Evolutionary conservation across 2,888 invertebrate species (phyloP), one percentile per base, ranked within the genome.

Genomic region (Boloria euphrosyne): DNA sequence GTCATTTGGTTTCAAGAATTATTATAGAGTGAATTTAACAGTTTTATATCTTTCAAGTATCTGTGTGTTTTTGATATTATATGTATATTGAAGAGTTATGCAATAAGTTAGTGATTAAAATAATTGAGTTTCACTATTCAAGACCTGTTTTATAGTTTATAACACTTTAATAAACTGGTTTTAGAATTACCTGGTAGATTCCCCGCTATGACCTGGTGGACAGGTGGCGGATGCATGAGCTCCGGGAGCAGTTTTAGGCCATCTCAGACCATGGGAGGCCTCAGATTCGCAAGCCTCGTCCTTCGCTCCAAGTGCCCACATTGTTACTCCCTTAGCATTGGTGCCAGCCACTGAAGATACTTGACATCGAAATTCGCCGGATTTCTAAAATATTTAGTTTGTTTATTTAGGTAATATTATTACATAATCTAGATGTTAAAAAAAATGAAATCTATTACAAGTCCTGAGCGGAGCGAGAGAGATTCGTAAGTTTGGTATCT

Each of bases 311-410:
- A 81, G 94, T 88, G 72, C 96, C 95, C 79, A 95, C 93, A 78
- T 95, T 89, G 80, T 94, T 87, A 95, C 74, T 83, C 94, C 73
- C 93, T 92, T 86, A 0, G 90, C 79, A 61, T 87, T 88, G 4
- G 93, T 80, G 71, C 93, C 80, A 72, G 79, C 93, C 76, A 87
- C 93, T 78, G 82, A 94, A 68, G 91, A 89, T 0, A 96, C 96
- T 77, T 96, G 94, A 79, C 97, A 97, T 0, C 95, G 94, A 78
- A 96, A 97, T 74, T 95, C 95, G 0, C 95, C 94, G 0, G 96
- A 96, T 94, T 95, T 96, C 95, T 96, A 83, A n/a, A 60, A 60
- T 38, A 10, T 10, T 38, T 7, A 38, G 31, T 2, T 7, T 38
- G 31, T 38, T 7, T 38, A 10, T 27, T 4, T 27, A 31, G 31